Base-by-base conservation (phyloP, 2,113 vertebrate genomes). In the Varanus komodoensis region DNA sequence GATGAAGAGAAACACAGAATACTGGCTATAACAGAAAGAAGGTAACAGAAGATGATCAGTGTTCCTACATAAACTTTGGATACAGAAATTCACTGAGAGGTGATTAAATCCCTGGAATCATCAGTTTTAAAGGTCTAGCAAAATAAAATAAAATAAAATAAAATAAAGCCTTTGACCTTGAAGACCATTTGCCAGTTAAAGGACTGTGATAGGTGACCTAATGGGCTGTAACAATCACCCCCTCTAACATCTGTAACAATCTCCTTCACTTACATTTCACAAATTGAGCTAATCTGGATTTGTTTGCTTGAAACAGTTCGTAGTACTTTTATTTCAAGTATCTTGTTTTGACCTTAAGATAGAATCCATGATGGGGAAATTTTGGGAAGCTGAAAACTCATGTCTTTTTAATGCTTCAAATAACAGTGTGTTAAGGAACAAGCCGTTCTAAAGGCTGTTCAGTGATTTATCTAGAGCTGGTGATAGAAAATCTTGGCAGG, bases 321-420 rank as follows among this genome's bases (percentile, higher is more conserved):
- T 25, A n/a, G 29, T 52, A 8, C 8, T 88, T 77, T 80, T 69
- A 52, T 80, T 52, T 80, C 44, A 68, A 67, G 29, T 44, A 80
- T 48, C 25, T 87, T 64, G 52, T 88, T 88, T 81, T 80, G 77
- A 80, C 78, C 48, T 69, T 69, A 52, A 52, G 61, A 80, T 52
- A 2, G 44, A 81, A 32, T 64, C 29, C 32, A 80, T 88, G 25
- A 81, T 34, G 61, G 61, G 87, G 87, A 82, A 89, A 48, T 82
- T 82, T 79, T 79, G 85, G n/a, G 44, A 79, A 79, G 38, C 23
- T 29, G 19, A 68, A 25, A 68, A 54, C 48, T 38, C 38, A 61
- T 44, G 48, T 78, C 89, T 67, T 79, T 79, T 79, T 89, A 85
- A 89, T 79, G 89, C 78, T 86, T 67, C 71, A 87, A 86, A 92